phyloP scores from a whole-genome alignment of 2,113 vertebrate genomes.

The Smithornis capensis region DNA sequence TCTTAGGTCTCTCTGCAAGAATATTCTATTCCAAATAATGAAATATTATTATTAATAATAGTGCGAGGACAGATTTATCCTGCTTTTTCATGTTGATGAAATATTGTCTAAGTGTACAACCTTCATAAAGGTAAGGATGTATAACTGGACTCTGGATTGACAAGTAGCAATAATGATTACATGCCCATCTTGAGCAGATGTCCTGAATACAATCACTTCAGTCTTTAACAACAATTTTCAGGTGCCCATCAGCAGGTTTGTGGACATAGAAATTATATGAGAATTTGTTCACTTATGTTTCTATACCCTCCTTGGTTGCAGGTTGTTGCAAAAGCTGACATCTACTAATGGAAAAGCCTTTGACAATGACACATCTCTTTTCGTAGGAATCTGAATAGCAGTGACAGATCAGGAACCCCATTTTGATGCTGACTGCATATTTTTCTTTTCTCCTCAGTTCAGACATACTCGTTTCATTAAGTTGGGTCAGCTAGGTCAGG shows the following conservation, averaged over 20 bases:
- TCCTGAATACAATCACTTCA: not conserved
- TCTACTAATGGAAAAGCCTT: conserved; percentile 51
- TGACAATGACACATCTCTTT: conserved; percentile 11
- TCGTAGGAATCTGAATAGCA: not conserved
- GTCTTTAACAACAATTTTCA: not conserved
- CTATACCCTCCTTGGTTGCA: not conserved
- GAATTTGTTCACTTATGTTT: not conserved
- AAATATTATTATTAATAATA: not conserved
- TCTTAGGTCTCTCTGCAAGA: not conserved
- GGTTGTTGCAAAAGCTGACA: not conserved
- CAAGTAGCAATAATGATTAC: not conserved
- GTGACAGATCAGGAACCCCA: conserved; percentile 50
- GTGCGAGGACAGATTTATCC: not conserved
- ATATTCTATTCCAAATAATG: not conserved
- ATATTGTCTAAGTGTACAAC: not conserved
- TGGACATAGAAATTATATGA: not conserved
- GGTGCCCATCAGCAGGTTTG: not conserved
- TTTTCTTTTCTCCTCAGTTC: conserved; percentile 43
- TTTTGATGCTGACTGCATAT: conserved; percentile 43
- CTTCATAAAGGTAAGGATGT: not conserved
- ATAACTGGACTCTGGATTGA: not conserved
- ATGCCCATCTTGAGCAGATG: not conserved
- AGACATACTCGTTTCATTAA: conserved; percentile 12
- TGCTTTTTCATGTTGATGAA: not conserved
- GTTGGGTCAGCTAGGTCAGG: conserved; percentile 38